Conservation (phyloP, 2,888 invertebrate species). For the Thysanoteuthis rhombus region DNA sequence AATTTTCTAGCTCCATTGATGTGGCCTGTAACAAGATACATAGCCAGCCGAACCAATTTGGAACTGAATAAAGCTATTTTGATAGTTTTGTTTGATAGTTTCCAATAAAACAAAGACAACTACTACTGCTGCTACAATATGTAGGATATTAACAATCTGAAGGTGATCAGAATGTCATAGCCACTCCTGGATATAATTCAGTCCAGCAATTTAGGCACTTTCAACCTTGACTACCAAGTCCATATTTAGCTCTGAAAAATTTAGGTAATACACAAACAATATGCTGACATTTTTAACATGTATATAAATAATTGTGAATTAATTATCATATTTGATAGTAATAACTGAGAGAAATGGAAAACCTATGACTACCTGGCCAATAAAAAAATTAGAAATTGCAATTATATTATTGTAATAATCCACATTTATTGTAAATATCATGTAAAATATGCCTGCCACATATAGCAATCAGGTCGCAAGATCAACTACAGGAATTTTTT, state of each 20-base stretch:
- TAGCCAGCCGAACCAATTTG: no score
- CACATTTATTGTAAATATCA: no score
- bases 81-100: no score
- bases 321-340: background rate
- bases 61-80: no score
- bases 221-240: background rate
- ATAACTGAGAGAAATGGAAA: background rate
- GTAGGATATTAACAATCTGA: background rate
- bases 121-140: background rate
- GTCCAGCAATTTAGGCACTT: background rate
- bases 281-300: background rate
- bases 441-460: no score
- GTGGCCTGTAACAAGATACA: no score
- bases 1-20: no score
- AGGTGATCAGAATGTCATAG: background rate
- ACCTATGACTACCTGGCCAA: background rate
- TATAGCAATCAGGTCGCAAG: no score
- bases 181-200: background rate
- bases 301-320: background rate
- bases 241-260: no score
- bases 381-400: background rate
- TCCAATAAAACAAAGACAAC: background rate
- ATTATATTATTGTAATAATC: no score
- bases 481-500: no score
- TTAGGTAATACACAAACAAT: background rate